A percentile compares a stretch with the other conserved stretches of the same genome.
phyloP scores from a whole-genome alignment of 2,888 invertebrate species.

The Lasioglossum morio region DNA sequence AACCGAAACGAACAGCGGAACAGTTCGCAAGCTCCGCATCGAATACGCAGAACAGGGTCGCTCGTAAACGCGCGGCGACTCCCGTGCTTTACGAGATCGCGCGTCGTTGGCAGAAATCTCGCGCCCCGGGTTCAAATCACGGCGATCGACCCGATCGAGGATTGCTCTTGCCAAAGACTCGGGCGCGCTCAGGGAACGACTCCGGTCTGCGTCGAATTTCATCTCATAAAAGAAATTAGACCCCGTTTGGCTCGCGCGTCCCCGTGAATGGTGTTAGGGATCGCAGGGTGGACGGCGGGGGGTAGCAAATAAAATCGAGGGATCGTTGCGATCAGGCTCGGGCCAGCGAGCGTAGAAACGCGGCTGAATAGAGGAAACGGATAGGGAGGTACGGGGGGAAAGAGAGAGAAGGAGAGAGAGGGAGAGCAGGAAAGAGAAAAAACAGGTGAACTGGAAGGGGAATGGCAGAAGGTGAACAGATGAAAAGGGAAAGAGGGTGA shows the following conservation, averaged over 20 bases:
- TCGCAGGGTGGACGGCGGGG: neutral
- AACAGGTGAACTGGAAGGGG: neutral
- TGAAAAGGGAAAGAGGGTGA: conserved; percentile 21
- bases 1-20: neutral
- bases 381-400: neutral
- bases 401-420: neutral
- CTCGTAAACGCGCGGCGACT: conserved; percentile 31
- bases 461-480: conserved; percentile 7
- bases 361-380: conserved; percentile 18
- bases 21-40: neutral
- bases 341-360: conserved; percentile 30
- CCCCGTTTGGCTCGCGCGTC: conserved; percentile 48
- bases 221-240: conserved; percentile 80
- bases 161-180: neutral
- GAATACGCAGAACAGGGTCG: neutral
- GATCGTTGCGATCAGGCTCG: neutral
- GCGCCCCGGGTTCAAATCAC: neutral
- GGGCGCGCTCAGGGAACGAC: conserved; percentile 24
- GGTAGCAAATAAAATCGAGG: conserved; percentile 8
- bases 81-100: conserved; percentile 23
- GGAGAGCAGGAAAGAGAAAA: conserved; percentile 24
- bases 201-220: conserved; percentile 73
- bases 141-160: conserved; percentile 22
- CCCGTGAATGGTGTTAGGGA: neutral
- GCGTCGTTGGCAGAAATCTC: conserved; percentile 7